Evolutionary conservation across 2,888 invertebrate genomes (phyloP), one percentile per base, ranked within the genome.

Genomic region (Perizoma affinitatum): DNA sequence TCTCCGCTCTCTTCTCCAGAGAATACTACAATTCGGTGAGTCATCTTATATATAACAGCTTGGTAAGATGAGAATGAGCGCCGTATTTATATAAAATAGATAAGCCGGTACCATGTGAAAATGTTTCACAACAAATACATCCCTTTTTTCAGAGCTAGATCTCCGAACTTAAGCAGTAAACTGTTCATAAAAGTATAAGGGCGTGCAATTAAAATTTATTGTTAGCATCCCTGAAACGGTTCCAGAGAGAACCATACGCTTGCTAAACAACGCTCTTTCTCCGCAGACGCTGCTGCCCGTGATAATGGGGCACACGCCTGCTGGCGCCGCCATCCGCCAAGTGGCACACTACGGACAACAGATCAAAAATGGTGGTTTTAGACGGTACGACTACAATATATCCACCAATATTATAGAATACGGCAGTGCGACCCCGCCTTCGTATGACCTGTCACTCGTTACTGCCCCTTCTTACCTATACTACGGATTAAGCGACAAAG

Each of bases 281-380:
- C 54, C 47, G 1, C 75, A 86, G 86, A 83, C 80, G 0, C 77
- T 84, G 78, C 6, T 82, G n/a, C 86, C 86, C 0, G 58, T 84
- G 0, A 71, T 82, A 41, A 36, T 81, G 5, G 81, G 79, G 0
- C 86, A 86, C 59, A 65, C 79, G 0, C 86, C 86, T 0, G 84
- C 85, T 0, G 86, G 86, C 0, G 69, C 80, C 0, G 80, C 86
- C 0, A 54, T 85, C 44, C 79, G 83, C 4, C 86, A 86, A 65
- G 45, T 85, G 0, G 61, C 78, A 0, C 86, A 87, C 65, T 86
- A 75, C 71, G 85, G 77, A 0, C 86, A 87, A 49, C 63, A 67
- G 38, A 81, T 85, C 64, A 73, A 71, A 5, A 70, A 61, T 55
- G 61, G 72, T 0, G 58, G 63, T 3, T 86, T 86, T 76, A 76